Conservation (phyloP, 2,888 invertebrate genomes). For the Schrankia costaestrigalis region DNA sequence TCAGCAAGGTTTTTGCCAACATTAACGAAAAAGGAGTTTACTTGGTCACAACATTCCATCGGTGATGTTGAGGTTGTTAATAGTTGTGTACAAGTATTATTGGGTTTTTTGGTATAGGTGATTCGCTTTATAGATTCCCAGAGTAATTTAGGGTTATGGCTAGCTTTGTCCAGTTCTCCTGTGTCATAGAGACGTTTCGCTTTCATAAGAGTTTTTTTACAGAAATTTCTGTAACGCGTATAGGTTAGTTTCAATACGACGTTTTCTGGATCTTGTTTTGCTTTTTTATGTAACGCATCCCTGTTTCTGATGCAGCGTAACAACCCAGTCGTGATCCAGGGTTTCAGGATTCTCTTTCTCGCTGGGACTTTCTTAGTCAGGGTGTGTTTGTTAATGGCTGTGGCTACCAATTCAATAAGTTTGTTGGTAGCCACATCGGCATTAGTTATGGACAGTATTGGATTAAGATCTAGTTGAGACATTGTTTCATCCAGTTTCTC, state of each 20-base stretch:
- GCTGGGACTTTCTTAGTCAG: not conserved
- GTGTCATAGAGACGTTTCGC: not conserved
- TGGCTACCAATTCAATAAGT: not conserved
- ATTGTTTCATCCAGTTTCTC: not conserved
- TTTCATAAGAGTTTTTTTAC: not conserved
- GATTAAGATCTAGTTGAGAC: not conserved
- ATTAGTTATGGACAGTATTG: not conserved
- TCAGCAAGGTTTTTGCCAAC: too few species aligned
- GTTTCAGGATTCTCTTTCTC: not conserved
- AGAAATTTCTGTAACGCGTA: not conserved
- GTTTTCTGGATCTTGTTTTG: not conserved
- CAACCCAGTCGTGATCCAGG: too few species aligned
- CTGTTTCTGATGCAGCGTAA: slow-evolving; percentile 3
- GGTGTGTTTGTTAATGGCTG: not conserved
- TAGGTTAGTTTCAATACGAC: not conserved
- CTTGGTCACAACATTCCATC: not conserved
- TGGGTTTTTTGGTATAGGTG: not conserved
- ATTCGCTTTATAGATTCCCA: not conserved
- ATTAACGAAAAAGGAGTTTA: not conserved
- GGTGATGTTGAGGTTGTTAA: not conserved
- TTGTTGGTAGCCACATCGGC: not conserved
- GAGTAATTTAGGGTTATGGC: not conserved
- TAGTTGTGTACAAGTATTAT: not conserved
- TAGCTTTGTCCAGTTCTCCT: not conserved
- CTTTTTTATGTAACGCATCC: slow-evolving; percentile 2